Evolutionary conservation across 2,888 invertebrate genomes (phyloP).

Genomic region (Actias luna): DNA sequence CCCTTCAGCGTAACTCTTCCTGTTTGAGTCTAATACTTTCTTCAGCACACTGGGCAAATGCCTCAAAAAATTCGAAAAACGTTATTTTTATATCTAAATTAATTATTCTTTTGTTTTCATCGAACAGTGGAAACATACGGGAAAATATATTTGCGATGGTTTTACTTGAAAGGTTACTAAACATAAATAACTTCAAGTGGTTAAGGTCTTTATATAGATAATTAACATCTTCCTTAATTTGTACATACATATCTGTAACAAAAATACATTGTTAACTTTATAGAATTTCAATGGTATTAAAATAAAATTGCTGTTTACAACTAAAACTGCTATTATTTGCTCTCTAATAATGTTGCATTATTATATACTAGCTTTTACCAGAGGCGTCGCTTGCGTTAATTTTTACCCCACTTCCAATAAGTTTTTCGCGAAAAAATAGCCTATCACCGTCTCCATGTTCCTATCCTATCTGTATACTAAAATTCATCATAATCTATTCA

Average conservation of each 20-base stretch:
- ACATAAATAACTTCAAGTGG: constrained; percentile 55
- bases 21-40: constrained; percentile 58
- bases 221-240: constrained; percentile 20
- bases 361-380: no score
- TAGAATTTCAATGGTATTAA: no score
- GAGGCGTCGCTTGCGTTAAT: no score
- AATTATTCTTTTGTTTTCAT: constrained; percentile 53
- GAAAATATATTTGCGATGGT: constrained; percentile 56
- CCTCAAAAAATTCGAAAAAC: constrained; percentile 84
- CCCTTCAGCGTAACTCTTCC: constrained; percentile 43
- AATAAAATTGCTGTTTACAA: no score
- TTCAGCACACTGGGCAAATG: constrained; percentile 68
- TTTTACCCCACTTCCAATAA: no score
- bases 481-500: no score
- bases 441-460: no score
- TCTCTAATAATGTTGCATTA: no score
- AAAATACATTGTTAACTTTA: not conserved
- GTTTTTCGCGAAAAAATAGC: no score
- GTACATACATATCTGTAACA: constrained; percentile 42
- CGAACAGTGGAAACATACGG: constrained; percentile 74
- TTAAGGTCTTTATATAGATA: constrained; percentile 17
- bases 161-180: constrained; percentile 60
- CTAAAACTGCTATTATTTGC: no score
- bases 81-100: constrained; percentile 77
- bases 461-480: no score